phyloP scores from a whole-genome alignment of 2,113 vertebrate species.

The Toxotes chatareus region DNA sequence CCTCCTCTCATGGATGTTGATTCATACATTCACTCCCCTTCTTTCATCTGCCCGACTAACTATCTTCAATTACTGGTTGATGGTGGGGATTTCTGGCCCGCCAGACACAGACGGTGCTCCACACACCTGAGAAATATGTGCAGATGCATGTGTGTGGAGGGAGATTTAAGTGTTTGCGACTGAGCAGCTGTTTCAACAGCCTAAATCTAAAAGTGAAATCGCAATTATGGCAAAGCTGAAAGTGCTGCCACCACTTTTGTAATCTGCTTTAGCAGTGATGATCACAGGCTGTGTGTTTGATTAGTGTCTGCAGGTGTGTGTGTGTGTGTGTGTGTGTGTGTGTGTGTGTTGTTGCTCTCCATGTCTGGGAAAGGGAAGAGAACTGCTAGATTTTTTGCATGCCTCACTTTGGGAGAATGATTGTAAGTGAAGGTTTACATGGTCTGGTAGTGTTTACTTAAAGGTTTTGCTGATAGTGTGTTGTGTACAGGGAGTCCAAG shows the following conservation, averaged over 20 bases:
- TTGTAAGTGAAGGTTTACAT: constrained; percentile 33
- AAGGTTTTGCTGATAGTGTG: constrained; percentile 32
- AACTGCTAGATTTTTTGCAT: constrained; percentile 56
- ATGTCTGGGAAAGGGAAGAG: constrained; percentile 1
- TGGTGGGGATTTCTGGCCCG: constrained; percentile 74
- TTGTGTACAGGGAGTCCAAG: constrained; percentile 16
- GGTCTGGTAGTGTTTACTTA: constrained; percentile 21
- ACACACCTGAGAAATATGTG: constrained; percentile 39
- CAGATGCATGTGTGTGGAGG: not conserved
- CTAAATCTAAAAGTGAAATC: constrained; percentile 52
- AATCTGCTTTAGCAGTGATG: constrained; percentile 36
- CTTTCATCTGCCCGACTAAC: constrained; percentile 39
- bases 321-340: constrained; percentile 17
- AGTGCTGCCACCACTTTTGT: constrained; percentile 48
- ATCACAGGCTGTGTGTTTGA: constrained; percentile 40
- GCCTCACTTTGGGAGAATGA: constrained; percentile 43
- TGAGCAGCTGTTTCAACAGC: constrained; percentile 53
- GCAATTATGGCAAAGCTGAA: constrained; percentile 54
- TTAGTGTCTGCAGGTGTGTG: constrained; percentile 18
- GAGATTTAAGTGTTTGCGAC: constrained; percentile 25
- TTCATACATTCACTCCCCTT: constrained; percentile 34
- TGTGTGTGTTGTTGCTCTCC: constrained; percentile 1
- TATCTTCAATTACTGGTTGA: constrained; percentile 72
- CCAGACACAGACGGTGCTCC: constrained; percentile 59
- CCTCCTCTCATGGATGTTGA: constrained; percentile 22